A percentile compares a stretch with the other conserved stretches of the same genome.
Conservation (phyloP, 2,888 invertebrate species). For the Hypolimnas misippus region DNA sequence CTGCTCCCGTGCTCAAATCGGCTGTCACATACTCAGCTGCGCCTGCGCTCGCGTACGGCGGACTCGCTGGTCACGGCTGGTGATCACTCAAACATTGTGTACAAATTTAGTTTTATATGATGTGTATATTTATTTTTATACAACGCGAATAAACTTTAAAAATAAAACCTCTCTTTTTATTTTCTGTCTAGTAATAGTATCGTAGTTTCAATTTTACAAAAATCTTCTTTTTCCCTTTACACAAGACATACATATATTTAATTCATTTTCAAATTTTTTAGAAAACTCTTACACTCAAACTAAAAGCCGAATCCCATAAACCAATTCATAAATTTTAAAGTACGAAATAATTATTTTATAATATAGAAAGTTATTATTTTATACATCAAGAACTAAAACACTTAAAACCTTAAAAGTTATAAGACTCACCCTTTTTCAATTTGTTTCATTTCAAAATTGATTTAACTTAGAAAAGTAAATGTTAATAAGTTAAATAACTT, state of each 20-base stretch:
- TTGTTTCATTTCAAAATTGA: no score
- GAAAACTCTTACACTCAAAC: not conserved
- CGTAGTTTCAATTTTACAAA: no score
- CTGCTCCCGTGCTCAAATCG: slow-evolving; percentile 47
- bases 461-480: no score
- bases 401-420: not conserved
- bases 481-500: no score
- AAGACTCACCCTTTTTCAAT: no score
- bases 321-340: no score
- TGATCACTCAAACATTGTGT: slow-evolving; percentile 72
- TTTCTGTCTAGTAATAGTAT: not conserved
- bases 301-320: no score
- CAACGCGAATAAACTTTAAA: slow-evolving; percentile 67
- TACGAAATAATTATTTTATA: no score
- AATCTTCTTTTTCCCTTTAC: no score
- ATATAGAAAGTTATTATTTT: no score
- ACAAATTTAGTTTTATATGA: slow-evolving; percentile 63
- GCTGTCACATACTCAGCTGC: slow-evolving; percentile 46
- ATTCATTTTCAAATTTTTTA: slow-evolving; percentile 7
- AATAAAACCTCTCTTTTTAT: slow-evolving; percentile 33
- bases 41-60: slow-evolving; percentile 69
- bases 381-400: not conserved
- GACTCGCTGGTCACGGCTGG: slow-evolving; percentile 79
- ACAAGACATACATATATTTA: no score
- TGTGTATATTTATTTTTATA: slow-evolving; percentile 72